Base-by-base conservation (phyloP, 2,113 vertebrate species). In the Catharus minimus region DNA sequence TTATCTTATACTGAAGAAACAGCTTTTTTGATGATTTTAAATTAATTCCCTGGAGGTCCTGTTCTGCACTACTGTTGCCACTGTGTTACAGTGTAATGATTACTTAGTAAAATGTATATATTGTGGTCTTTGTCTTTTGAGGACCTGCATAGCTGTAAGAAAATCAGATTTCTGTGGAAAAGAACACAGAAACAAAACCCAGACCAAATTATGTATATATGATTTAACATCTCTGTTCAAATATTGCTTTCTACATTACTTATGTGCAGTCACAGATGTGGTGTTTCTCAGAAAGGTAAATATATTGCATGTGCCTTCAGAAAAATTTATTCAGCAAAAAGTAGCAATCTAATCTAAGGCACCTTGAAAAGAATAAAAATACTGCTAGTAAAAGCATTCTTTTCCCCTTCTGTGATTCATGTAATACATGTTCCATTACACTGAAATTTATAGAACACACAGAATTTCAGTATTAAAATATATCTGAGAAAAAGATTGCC, bases 1-100 rank as follows among this genome's bases (percentile, higher is more conserved):
- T 97, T 98, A 97, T 97, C 96, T 97, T 97, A 95, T 96, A 97
- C 89, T 94, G 95, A 97, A 96, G 96, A 98, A 98, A 97, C 98
- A 98, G 96, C 97, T 98, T 97, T 96, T 97, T 97, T 90, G 81
- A 82, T 96, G 87, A 95, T 97, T 96, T 96, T 95, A 97, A 98
- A 97, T 97, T 73, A 97, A 97, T 97, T 97, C 98, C 97, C 98
- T 95, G 58, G 97, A 96, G 97, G 39, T 84, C 83, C 65, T 88
- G 36, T 95, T 93, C 95, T 93, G 72, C 86, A 71, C 72, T 95
- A 56, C 88, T 92, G 85, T 87, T 89, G 88, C 86, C 49, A 77
- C 94, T 95, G 30, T 95, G 92, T 94, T 96, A 94, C 81, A 80
- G 79, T 78, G 60, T 92, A 96, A 94, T 93, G 81, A 96, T 93